Conservation (phyloP, 2,113 vertebrate species). For the Percina caprodes region DNA sequence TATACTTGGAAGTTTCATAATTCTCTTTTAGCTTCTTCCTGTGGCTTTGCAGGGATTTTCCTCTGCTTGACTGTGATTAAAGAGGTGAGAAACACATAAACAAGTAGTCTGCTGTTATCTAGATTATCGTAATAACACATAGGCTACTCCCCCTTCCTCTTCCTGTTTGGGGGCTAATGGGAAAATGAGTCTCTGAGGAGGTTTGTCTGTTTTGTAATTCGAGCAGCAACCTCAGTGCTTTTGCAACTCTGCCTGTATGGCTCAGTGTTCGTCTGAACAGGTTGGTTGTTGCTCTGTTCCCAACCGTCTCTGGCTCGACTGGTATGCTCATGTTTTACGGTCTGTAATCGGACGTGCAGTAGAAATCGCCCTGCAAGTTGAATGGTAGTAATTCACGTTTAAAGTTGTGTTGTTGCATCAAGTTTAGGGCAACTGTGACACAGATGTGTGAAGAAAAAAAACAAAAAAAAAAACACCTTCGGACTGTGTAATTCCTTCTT, state of each 20-base stretch:
- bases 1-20: constrained; percentile 35
- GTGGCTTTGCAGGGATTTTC: constrained; percentile 15
- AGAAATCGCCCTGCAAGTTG: not conserved
- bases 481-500: not conserved
- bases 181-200: constrained; percentile 75
- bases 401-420: constrained; percentile 5
- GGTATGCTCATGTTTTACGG: constrained; percentile 40
- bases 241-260: constrained; percentile 39
- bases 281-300: constrained; percentile 32
- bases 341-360: constrained; percentile 39
- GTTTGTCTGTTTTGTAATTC: constrained; percentile 62
- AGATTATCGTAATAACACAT: constrained; percentile 75
- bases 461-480: not conserved
- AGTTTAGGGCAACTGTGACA: not conserved
- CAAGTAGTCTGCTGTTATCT: constrained; percentile 74
- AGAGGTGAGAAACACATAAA: constrained; percentile 78
- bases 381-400: constrained; percentile 32
- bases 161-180: constrained; percentile 78
- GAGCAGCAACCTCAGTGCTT: constrained; percentile 46
- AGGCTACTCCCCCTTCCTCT: constrained; percentile 72
- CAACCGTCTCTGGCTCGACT: constrained; percentile 14
- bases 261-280: constrained; percentile 44
- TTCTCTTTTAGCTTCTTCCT: constrained; percentile 31
- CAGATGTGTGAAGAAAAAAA: not conserved
- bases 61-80: constrained; percentile 53